A percentile compares a stretch with the other conserved stretches of the same genome.
Evolutionary conservation across 1,140 invertebrate genomes (phyloP).

Genomic region (Subanguina moxae): DNA sequence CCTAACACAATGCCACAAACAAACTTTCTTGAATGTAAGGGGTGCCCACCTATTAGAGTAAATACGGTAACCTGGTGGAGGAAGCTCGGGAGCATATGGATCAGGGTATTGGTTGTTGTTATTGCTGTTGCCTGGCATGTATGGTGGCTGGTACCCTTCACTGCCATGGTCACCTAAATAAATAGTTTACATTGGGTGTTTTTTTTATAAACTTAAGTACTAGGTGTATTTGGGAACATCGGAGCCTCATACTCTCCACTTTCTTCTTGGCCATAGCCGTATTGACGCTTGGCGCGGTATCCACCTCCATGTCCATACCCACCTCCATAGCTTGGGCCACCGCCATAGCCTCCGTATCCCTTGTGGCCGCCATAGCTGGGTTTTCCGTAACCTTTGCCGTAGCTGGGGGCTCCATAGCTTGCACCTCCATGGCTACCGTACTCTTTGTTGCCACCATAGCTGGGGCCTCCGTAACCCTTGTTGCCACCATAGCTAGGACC

Average conservation of each 20-base stretch:
- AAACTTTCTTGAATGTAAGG: too few relatives aligned
- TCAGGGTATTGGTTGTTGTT: too few relatives aligned
- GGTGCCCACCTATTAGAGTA: too few relatives aligned
- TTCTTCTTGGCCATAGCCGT: background rate
- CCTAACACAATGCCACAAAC: too few relatives aligned
- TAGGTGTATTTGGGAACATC: background rate
- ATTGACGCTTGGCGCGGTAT: background rate
- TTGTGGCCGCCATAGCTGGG: too few relatives aligned
- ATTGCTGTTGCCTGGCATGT: background rate
- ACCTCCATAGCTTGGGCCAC: constrained; percentile 1
- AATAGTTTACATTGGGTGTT: background rate
- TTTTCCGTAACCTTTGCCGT: background rate
- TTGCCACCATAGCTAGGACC: background rate
- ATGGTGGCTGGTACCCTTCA: background rate
- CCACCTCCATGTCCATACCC: background rate
- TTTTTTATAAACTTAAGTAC: background rate
- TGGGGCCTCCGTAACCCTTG: background rate
- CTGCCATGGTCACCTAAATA: background rate
- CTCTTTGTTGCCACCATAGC: background rate
- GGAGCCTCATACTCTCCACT: background rate
- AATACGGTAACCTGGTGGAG: too few relatives aligned
- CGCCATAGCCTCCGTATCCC: constrained; percentile 1
- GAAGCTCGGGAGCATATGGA: too few relatives aligned
- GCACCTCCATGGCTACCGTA: background rate
- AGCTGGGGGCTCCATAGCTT: background rate